A percentile compares a stretch with the other conserved stretches of the same genome.
These are phyloP conservation scores for Caenorhabditis sp. DNA, from an alignment of 2,888 invertebrate genomes.

Conservation along the genomic window DNA sequence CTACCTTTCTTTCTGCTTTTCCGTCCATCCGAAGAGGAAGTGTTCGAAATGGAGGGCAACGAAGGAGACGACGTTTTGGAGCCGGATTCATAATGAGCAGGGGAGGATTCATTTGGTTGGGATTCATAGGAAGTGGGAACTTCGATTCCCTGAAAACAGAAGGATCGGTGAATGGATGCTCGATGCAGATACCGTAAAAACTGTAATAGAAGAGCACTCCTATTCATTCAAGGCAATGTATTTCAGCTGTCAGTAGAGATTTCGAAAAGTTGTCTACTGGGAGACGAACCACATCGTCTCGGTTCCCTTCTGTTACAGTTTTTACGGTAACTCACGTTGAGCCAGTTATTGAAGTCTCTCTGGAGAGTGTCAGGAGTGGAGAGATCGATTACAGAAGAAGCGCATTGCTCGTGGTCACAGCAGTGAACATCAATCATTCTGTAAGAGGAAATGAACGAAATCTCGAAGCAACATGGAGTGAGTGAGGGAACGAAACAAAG, in stretches of 20 bases:
- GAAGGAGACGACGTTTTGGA: constrained; percentile 35
- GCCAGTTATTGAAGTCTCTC: constrained; percentile 76
- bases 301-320: too few relatives aligned
- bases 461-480: not conserved
- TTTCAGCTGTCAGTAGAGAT: too few relatives aligned
- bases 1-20: constrained; percentile 54
- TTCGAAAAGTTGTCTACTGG: too few relatives aligned
- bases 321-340: constrained; percentile 69
- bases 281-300: too few relatives aligned
- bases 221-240: too few relatives aligned
- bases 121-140: constrained; percentile 24
- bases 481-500: constrained; percentile 9
- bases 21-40: constrained; percentile 31
- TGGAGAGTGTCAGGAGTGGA: constrained; percentile 73
- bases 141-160: constrained; percentile 47
- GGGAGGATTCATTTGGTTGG: constrained; percentile 39
- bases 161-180: not conserved
- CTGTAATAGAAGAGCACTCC: too few relatives aligned
- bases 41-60: constrained; percentile 7
- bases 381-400: constrained; percentile 71
- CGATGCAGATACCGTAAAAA: not conserved
- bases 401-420: constrained; percentile 54
- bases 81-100: constrained; percentile 30
- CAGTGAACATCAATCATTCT: constrained; percentile 46
- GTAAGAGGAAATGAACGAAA: not conserved